Percentiles rank a stretch among this genome's conserved stretches.
These are phyloP conservation scores for Sycophila sp. DNA, from an alignment of 1,140 invertebrate species.

Conservation along the genomic window DNA sequence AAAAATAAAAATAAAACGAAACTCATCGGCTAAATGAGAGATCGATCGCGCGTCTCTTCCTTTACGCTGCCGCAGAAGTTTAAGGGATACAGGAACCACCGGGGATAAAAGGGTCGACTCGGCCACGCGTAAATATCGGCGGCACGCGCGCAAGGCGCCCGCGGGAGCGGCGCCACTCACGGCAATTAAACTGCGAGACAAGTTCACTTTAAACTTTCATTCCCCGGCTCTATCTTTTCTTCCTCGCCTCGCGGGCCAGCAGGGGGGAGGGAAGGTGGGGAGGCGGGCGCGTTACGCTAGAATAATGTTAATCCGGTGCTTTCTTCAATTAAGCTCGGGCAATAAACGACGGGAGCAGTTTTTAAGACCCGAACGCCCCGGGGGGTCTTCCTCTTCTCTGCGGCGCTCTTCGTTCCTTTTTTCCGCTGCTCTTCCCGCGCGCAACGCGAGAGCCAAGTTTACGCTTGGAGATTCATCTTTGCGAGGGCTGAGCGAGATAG, in stretches of 20 bases:
- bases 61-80: no score
- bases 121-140: conserved; percentile 12
- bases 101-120: no score
- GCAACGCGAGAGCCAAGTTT: background rate
- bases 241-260: background rate
- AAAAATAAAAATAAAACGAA: no score
- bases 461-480: background rate
- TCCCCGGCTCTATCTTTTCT: background rate
- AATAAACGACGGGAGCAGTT: background rate
- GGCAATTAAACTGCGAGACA: conserved; percentile 27
- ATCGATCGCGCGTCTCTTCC: background rate
- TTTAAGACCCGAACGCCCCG: background rate
- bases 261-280: no score
- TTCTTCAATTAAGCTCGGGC: conserved; percentile 16
- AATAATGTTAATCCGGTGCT: conserved; percentile 27
- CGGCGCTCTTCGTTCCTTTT: no score
- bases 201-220: conserved; percentile 33
- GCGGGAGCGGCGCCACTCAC: background rate
- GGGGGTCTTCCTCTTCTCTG: background rate
- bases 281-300: background rate
- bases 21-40: background rate
- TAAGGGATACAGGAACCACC: no score
- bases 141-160: background rate
- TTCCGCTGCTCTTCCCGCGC: background rate
- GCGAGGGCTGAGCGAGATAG: no score